These are phyloP conservation scores for Oryzias sinensis DNA, from an alignment of 2,797 vertebrate species.

Conservation along the genomic window DNA sequence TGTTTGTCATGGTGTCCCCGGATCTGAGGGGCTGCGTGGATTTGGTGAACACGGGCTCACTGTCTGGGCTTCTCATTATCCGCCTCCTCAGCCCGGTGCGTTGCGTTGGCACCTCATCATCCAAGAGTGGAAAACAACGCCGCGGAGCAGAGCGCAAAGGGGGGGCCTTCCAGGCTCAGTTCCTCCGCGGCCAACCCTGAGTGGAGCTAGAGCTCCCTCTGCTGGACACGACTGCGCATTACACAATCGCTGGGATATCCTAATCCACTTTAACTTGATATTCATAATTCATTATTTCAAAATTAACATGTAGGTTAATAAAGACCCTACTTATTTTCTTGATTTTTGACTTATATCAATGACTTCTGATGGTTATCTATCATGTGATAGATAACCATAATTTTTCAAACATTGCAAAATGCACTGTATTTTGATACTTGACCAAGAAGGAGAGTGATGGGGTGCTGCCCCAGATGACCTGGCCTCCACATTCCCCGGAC, in stretches of 20 bases:
- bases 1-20: conserved; percentile 60
- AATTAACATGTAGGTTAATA: too few species aligned
- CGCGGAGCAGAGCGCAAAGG: conserved; percentile 38
- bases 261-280: neutral
- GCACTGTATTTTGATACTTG: too few species aligned
- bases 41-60: conserved; percentile 14
- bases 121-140: conserved; percentile 55
- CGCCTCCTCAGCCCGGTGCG: conserved; percentile 38
- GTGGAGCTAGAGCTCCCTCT: conserved; percentile 50
- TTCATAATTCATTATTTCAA: too few species aligned
- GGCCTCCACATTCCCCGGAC: too few species aligned
- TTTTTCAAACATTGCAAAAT: too few species aligned
- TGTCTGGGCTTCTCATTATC: conserved; percentile 34
- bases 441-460: too few species aligned
- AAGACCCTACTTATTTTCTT: too few species aligned
- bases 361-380: too few species aligned
- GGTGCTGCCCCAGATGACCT: too few species aligned
- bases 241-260: neutral
- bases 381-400: too few species aligned
- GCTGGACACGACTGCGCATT: conserved; percentile 26
- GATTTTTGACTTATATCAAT: too few species aligned
- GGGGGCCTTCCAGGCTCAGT: conserved; percentile 25
- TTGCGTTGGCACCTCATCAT: conserved; percentile 60
- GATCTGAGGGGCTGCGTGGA: conserved; percentile 27
- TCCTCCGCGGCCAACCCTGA: neutral